phyloP scores from a whole-genome alignment of 2,113 vertebrate genomes.

The Canis aureus region DNA sequence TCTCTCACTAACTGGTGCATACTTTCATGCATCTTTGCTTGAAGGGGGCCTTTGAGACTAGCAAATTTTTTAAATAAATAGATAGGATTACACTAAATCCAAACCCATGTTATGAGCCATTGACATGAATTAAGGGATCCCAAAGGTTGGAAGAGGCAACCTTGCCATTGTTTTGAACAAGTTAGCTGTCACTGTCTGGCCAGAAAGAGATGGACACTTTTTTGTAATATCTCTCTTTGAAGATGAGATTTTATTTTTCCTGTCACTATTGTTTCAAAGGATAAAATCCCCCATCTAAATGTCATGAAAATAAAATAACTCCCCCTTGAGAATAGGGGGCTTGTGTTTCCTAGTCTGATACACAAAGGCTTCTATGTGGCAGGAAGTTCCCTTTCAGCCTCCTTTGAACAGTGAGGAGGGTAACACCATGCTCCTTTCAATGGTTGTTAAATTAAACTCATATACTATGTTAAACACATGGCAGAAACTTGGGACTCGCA shows the following conservation, averaged over 20 bases:
- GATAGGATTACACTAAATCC: background rate
- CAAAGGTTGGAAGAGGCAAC: background rate
- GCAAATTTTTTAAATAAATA: background rate
- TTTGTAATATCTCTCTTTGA: background rate
- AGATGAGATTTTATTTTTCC: background rate
- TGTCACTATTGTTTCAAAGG: background rate
- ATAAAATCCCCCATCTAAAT: background rate
- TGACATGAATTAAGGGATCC: background rate
- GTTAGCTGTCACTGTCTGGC: background rate
- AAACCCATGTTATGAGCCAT: background rate
- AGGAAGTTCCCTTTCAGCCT: background rate
- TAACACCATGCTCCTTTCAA: background rate
- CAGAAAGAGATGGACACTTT: background rate
- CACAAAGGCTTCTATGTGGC: no score
- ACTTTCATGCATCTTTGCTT: conserved; percentile 3
- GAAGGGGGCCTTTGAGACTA: background rate
- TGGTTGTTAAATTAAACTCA: background rate
- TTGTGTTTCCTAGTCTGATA: background rate
- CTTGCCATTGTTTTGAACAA: background rate
- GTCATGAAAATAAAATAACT: background rate
- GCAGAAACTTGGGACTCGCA: background rate
- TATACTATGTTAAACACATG: background rate
- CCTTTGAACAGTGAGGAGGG: background rate
- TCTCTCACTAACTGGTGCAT: background rate
- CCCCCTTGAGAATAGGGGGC: background rate